A percentile compares a stretch with the other conserved stretches of the same genome.
Evolutionary conservation across 2,888 invertebrate species (phyloP).

Genomic region (Monoplex corrugatus): DNA sequence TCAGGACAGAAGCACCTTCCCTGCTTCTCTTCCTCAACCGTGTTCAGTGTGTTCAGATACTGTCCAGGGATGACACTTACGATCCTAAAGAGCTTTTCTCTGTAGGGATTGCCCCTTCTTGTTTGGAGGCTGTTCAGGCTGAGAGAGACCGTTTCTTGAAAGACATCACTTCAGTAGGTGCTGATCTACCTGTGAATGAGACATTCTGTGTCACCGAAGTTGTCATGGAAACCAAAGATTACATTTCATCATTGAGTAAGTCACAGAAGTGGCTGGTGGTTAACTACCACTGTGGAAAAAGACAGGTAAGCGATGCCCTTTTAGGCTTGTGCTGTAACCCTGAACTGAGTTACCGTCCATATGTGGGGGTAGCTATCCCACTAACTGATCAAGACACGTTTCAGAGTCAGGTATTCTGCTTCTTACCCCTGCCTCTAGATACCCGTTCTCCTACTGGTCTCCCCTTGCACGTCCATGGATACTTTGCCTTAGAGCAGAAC

Average conservation of each 20-base stretch:
- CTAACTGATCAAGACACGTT: conserved; percentile 50
- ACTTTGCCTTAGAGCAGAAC: conserved; percentile 76
- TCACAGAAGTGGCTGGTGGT: conserved; percentile 61
- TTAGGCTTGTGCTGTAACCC: conserved; percentile 48
- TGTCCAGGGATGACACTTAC: conserved; percentile 33
- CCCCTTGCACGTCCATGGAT: conserved; percentile 78
- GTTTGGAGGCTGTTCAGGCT: not conserved
- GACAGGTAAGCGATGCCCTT: conserved; percentile 56
- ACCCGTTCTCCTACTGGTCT: conserved; percentile 73
- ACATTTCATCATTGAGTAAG: conserved; percentile 11
- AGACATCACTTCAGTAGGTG: conserved; percentile 25
- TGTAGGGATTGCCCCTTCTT: conserved; percentile 20
- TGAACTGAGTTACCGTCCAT: conserved; percentile 64
- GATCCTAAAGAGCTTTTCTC: conserved; percentile 31
- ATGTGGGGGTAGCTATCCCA: conserved; percentile 69
- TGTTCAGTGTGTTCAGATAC: conserved; percentile 70
- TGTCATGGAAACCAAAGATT: conserved; percentile 17
- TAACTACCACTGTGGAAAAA: conserved; percentile 60
- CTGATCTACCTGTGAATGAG: conserved; percentile 10
- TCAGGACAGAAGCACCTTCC: conserved; percentile 69
- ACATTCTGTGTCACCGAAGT: conserved; percentile 26
- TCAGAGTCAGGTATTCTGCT: conserved; percentile 76
- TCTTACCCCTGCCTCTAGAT: conserved; percentile 77
- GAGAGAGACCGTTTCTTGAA: conserved; percentile 42
- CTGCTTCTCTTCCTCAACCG: conserved; percentile 75